These are phyloP conservation scores for Masticophis lateralis DNA, from an alignment of 2,797 vertebrate species.

Conservation along the genomic window DNA sequence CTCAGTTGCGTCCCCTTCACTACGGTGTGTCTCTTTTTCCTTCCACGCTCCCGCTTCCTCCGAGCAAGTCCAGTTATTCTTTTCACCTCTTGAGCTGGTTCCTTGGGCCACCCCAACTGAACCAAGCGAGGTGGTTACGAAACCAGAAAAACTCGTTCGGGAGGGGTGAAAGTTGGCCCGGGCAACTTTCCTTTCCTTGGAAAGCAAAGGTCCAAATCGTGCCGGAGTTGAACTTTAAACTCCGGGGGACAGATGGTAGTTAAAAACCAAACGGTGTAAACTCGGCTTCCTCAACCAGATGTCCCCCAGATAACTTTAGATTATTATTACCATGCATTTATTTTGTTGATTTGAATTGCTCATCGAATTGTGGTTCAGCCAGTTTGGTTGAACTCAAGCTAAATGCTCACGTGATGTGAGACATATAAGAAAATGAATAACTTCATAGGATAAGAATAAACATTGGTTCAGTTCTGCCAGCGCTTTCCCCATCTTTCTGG, in stretches of 20 bases:
- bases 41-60: too few relatives aligned
- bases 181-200: not conserved
- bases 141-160: not conserved
- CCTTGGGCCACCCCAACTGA: not conserved
- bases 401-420: not conserved
- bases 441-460: not conserved
- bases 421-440: not conserved
- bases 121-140: not conserved
- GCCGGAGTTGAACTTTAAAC: not conserved
- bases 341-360: not conserved
- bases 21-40: too few relatives aligned
- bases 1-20: too few relatives aligned
- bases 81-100: too few relatives aligned
- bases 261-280: not conserved
- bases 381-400: not conserved
- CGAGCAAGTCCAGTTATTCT: not conserved
- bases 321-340: not conserved
- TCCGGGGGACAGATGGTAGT: not conserved
- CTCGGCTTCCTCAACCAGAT: not conserved
- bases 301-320: not conserved
- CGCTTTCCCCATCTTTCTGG: not conserved
- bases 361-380: not conserved
- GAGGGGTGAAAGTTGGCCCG: not conserved
- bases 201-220: too few relatives aligned
- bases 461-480: not conserved